These are phyloP conservation scores for Ceratosolen fusciceps DNA, from an alignment of 1,140 invertebrate genomes.

Conservation along the genomic window DNA sequence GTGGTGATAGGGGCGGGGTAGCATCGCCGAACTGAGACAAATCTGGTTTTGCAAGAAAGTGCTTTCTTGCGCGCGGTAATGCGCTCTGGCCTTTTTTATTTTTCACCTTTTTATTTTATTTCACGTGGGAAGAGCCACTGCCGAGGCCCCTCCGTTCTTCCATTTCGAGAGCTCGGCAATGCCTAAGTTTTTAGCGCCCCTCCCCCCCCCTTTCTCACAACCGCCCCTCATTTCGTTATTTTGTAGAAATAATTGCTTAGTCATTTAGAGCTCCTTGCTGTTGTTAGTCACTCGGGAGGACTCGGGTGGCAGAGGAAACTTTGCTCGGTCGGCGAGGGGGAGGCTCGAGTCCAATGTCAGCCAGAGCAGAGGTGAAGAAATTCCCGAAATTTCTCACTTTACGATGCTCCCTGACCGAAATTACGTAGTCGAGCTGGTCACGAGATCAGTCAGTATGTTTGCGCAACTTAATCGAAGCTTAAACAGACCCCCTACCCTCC, in stretches of 20 bases:
- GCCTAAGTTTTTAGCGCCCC: background rate
- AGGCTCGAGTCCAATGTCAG: background rate
- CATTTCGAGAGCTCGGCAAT: background rate
- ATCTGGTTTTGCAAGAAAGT: conserved; percentile 10
- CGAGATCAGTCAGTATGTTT: background rate
- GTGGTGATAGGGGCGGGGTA: background rate
- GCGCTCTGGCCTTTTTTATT: background rate
- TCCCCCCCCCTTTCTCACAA: background rate
- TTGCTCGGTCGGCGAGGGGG: background rate
- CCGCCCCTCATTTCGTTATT: no score
- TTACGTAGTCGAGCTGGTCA: background rate
- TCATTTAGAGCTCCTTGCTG: background rate
- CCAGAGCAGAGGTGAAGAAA: background rate
- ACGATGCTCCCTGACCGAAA: background rate
- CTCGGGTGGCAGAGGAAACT: background rate
- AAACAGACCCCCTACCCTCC: no score
- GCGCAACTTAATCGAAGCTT: background rate
- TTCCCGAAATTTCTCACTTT: background rate
- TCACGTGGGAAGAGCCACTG: conserved; percentile 15
- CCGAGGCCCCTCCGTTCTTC: background rate
- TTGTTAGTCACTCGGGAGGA: background rate
- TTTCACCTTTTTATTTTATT: no score
- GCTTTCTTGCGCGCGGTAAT: conserved; percentile 11
- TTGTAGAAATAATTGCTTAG: background rate
- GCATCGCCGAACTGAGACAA: conserved; percentile 4